Conservation (phyloP, 2,797 vertebrate genomes). For the Lepilemur septentrionalis region DNA sequence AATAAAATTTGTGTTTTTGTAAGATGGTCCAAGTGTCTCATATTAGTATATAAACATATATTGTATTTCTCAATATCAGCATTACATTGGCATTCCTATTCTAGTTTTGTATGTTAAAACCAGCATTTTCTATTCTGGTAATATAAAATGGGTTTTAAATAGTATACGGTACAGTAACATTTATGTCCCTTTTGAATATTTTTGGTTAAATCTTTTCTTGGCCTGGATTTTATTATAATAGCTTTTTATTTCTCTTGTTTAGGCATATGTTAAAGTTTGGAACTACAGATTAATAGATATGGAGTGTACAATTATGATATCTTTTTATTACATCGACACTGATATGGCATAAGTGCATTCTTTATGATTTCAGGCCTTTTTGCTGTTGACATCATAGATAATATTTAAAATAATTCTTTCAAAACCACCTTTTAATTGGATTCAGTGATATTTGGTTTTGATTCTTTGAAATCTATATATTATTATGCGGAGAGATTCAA, state of each 20-base stretch:
- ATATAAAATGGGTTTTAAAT: neutral
- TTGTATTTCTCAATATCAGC: neutral
- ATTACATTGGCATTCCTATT: neutral
- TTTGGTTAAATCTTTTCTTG: slow-evolving; percentile 3
- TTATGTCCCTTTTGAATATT: neutral
- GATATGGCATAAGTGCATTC: neutral
- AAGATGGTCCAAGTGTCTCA: neutral
- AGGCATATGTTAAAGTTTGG: neutral
- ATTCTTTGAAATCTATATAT: neutral
- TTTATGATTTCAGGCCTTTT: neutral
- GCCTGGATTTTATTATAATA: neutral
- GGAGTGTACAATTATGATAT: neutral
- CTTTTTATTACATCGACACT: neutral
- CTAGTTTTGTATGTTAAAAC: neutral
- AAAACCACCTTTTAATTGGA: neutral
- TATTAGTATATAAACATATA: neutral
- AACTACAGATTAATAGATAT: neutral
- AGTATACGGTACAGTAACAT: neutral
- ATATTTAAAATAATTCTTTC: neutral
- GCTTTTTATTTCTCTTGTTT: neutral
- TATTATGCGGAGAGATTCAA: neutral
- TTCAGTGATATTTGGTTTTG: neutral
- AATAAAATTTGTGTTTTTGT: neutral
- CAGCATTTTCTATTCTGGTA: neutral
- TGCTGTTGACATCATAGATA: rapidly evolving